Evolutionary conservation across 2,888 invertebrate species (phyloP).

Genomic region (Andrena praecox): DNA sequence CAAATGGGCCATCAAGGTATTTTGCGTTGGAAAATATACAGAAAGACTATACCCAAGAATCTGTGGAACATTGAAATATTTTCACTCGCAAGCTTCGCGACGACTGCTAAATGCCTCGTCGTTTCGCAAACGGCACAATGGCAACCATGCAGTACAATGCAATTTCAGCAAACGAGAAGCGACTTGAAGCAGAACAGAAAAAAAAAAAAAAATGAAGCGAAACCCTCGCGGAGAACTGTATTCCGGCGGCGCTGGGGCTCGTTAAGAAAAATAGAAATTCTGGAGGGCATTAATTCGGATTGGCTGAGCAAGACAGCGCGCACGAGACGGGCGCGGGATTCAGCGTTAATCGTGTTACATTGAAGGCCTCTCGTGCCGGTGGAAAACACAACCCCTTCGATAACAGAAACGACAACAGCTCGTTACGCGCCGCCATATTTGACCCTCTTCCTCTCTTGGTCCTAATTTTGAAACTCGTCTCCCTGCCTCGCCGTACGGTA

Average conservation of each 20-base stretch:
- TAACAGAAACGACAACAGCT: constrained; percentile 66
- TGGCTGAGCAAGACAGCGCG: constrained; percentile 33
- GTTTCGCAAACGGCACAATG: not conserved
- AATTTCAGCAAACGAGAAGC: constrained; percentile 11
- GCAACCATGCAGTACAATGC: not conserved
- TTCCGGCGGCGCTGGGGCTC: not conserved
- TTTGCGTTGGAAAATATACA: too few relatives aligned
- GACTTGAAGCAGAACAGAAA: not conserved
- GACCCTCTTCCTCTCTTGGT: constrained; percentile 44
- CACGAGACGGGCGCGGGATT: constrained; percentile 29
- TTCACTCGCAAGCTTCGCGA: too few relatives aligned
- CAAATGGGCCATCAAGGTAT: too few relatives aligned
- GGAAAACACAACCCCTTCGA: constrained; percentile 57
- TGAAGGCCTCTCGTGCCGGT: constrained; percentile 32
- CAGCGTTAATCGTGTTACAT: constrained; percentile 54
- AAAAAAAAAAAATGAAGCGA: not conserved
- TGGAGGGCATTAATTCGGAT: constrained; percentile 36
- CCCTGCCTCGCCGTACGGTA: constrained; percentile 50
- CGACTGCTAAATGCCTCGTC: not conserved
- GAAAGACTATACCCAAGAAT: too few relatives aligned
- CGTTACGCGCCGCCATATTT: constrained; percentile 64
- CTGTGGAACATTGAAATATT: too few relatives aligned
- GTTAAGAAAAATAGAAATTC: constrained; percentile 30
- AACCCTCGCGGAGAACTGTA: not conserved
- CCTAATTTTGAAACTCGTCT: constrained; percentile 60